Evolutionary conservation across 2,113 vertebrate species (phyloP), one percentile per base, ranked within the genome.

Genomic region (Oceanites oceanicus): DNA sequence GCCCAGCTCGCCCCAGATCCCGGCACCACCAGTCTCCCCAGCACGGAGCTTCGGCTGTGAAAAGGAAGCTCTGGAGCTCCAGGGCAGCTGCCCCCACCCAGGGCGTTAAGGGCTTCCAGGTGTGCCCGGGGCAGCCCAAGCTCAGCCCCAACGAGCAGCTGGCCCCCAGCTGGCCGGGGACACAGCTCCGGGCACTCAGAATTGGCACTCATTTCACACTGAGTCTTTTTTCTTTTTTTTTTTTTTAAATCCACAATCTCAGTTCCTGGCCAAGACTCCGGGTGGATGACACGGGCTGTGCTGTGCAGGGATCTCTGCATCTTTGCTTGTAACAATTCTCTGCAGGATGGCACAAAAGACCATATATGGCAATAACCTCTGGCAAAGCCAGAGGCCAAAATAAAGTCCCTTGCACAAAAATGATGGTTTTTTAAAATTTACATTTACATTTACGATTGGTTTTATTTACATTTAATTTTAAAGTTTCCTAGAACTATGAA

Each of bases 11-110:
- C 30, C 42, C 53, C 38, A 5, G 6, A 25, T 27, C 16, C 84
- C 26, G 0, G 0, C 79, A 38, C 2, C 40, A 1, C 9, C 0
- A 0, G 0, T 4, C 72, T 13, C 1, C 38, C 21, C 6, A 10
- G 3, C 73, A 55, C 25, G 26, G 2, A 25, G 14, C 34, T 45
- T 2, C 0, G 0, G 25, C 63, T 3, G 0, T 0, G 7, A 26
- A 27, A 65, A 17, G 7, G 5, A 2, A 67, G 25, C 62, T 45
- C 72, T 53, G 32, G 11, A 82, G 3, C 38, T 45, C 2, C 0
- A 6, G 15, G 5, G 25, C 9, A 45, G 6, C 3, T 27, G 12
- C 4, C 44, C 77, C 68, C 68, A 52, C 59, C 34, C 47, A 30
- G 21, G 56, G 10, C 9, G 45, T 92, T 16, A 47, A 3, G 4